These are phyloP conservation scores for Andinoacara biseriatus DNA, from an alignment of 2,113 vertebrate genomes.

Conservation along the genomic window DNA sequence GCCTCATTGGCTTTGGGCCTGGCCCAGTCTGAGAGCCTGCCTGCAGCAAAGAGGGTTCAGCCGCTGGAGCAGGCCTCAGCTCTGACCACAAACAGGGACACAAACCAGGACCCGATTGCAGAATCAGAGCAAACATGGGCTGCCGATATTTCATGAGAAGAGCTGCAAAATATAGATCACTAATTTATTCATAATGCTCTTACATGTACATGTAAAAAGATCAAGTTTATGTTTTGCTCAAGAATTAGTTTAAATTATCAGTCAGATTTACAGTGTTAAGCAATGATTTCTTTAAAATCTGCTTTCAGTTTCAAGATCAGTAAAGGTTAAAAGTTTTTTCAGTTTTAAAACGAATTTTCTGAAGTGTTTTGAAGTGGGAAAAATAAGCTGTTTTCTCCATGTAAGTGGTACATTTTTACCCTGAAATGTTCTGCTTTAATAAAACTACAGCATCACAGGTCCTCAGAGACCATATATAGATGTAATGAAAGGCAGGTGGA, in stretches of 20 bases:
- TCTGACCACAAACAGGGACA: background rate
- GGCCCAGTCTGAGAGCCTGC: constrained; percentile 33
- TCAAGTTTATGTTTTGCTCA: background rate
- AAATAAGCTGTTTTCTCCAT: background rate
- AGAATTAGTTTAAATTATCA: background rate
- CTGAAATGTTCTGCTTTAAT: background rate
- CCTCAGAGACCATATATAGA: background rate
- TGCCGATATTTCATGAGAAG: background rate
- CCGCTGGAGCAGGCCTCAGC: constrained; percentile 37
- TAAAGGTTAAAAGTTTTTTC: background rate
- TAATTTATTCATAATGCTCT: background rate
- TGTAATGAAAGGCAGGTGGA: background rate
- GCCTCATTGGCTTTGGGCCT: background rate
- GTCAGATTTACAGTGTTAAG: constrained; percentile 4
- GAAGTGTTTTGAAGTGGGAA: background rate
- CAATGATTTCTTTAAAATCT: constrained; percentile 18
- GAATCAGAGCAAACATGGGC: constrained; percentile 6
- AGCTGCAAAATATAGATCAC: background rate
- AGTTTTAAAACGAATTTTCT: background rate
- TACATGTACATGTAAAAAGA: background rate
- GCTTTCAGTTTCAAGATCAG: background rate
- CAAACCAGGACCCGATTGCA: background rate
- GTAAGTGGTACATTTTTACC: background rate
- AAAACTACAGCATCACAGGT: background rate
- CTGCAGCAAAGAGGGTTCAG: accelerated